Conservation (phyloP, 1,140 invertebrate genomes). For the Thalassaphorura encarpata region DNA sequence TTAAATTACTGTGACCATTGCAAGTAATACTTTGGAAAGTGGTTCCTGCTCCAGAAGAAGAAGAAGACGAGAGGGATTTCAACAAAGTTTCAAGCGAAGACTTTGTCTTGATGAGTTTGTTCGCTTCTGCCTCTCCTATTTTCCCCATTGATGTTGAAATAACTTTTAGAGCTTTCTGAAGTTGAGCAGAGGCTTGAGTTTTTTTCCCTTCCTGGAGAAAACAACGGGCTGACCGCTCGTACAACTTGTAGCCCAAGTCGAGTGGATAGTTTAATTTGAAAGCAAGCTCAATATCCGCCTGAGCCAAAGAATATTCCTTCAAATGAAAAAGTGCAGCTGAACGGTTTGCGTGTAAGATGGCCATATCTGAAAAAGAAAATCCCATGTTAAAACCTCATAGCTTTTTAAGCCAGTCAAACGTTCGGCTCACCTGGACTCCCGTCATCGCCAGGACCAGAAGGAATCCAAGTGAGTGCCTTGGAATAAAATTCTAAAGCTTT, state of each 20-base stretch:
- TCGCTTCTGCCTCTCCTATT: too few species aligned
- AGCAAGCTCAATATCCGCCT: constrained; percentile 58
- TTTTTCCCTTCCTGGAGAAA: constrained; percentile 11
- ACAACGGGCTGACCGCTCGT: constrained; percentile 22
- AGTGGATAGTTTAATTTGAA: constrained; percentile 59
- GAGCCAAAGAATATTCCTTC: constrained; percentile 51
- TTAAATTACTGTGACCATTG: too few species aligned
- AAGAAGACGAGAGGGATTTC: too few species aligned
- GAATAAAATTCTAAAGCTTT: constrained; percentile 64
- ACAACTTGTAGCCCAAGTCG: constrained; percentile 39
- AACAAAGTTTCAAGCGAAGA: too few species aligned
- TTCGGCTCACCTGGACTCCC: constrained; percentile 16
- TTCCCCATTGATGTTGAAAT: too few species aligned
- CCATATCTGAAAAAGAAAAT: constrained; percentile 43
- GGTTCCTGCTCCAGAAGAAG: too few species aligned
- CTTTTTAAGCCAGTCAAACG: neutral
- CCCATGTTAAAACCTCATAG: neutral
- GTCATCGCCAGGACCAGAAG: too few species aligned
- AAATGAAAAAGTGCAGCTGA: constrained; percentile 78
- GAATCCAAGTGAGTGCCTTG: constrained; percentile 35
- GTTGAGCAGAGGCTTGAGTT: constrained; percentile 9
- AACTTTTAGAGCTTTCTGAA: too few species aligned
- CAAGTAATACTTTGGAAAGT: too few species aligned
- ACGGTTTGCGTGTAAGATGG: constrained; percentile 72
- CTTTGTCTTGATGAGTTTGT: too few species aligned